phyloP scores from a whole-genome alignment of 2,888 invertebrate genomes.

The Luffia ferchaultella region DNA sequence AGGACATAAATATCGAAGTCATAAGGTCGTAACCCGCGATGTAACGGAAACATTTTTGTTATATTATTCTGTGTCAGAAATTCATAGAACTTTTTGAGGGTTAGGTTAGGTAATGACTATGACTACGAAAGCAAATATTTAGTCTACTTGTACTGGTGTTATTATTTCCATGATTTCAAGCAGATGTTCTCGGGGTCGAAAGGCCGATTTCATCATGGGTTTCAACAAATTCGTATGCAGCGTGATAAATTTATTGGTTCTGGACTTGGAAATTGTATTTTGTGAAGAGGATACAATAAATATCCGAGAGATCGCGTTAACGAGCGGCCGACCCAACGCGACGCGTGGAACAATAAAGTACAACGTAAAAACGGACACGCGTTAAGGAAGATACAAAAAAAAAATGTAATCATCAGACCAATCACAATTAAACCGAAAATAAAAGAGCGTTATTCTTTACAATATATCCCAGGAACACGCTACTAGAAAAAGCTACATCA shows the following conservation, averaged over 20 bases:
- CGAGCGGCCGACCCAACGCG: slow-evolving; percentile 47
- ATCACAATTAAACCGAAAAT: not conserved
- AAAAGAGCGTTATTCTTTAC: not conserved
- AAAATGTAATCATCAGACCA: slow-evolving; percentile 2
- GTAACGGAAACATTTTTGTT: too few species aligned
- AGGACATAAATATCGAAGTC: too few species aligned
- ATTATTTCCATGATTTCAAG: too few species aligned
- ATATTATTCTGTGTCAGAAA: too few species aligned
- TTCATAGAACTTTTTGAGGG: too few species aligned
- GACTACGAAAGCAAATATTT: too few species aligned
- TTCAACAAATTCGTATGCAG: slow-evolving; percentile 29
- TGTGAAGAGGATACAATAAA: slow-evolving; percentile 62
- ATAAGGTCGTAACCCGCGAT: too few species aligned
- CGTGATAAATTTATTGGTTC: slow-evolving; percentile 43
- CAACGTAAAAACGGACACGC: slow-evolving; percentile 42
- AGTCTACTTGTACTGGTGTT: too few species aligned
- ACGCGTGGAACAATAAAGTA: slow-evolving; percentile 54
- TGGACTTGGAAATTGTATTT: slow-evolving; percentile 59
- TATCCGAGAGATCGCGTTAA: slow-evolving; percentile 61
- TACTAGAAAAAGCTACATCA: too few species aligned
- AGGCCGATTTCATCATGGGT: slow-evolving; percentile 17
- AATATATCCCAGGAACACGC: not conserved
- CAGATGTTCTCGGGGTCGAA: slow-evolving; percentile 10
- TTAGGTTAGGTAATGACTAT: too few species aligned
- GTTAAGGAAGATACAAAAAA: slow-evolving; percentile 21